Evolutionary conservation across 2,113 vertebrate species (phyloP).

Genomic region (Cygnus atratus): DNA sequence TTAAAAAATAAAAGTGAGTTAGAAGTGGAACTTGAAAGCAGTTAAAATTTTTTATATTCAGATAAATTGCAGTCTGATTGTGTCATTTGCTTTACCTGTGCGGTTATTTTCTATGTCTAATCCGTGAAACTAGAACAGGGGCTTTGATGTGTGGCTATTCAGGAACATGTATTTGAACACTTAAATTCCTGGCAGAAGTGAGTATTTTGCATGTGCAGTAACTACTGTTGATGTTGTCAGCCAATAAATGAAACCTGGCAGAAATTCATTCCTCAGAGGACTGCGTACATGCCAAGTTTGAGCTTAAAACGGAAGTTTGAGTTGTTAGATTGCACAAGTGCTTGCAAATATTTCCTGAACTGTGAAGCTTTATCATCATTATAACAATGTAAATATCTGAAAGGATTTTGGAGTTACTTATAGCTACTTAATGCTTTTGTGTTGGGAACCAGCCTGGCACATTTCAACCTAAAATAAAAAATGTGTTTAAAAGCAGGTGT

Average conservation of each 20-base stretch:
- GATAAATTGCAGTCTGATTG: background rate
- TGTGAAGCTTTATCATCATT: background rate
- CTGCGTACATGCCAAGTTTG: background rate
- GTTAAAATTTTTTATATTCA: background rate
- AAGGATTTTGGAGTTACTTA: background rate
- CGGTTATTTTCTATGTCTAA: background rate
- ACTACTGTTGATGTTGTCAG: background rate
- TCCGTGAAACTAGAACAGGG: background rate
- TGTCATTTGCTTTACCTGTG: background rate
- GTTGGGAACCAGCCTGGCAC: background rate
- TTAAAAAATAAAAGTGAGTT: background rate
- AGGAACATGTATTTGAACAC: rapidly evolving
- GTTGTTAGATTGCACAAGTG: background rate
- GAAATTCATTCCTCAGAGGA: background rate
- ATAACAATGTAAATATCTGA: background rate
- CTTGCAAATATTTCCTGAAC: background rate
- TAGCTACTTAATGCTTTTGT: background rate
- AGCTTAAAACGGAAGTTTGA: background rate
- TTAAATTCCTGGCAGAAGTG: background rate
- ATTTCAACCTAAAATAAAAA: background rate
- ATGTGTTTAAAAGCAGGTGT: background rate
- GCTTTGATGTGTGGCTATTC: background rate
- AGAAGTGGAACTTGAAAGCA: background rate
- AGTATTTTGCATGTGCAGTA: background rate
- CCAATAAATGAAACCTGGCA: background rate